Evolutionary conservation across 2,888 invertebrate genomes (phyloP), one percentile per base, ranked within the genome.

Genomic region (Apodemia hepburni): DNA sequence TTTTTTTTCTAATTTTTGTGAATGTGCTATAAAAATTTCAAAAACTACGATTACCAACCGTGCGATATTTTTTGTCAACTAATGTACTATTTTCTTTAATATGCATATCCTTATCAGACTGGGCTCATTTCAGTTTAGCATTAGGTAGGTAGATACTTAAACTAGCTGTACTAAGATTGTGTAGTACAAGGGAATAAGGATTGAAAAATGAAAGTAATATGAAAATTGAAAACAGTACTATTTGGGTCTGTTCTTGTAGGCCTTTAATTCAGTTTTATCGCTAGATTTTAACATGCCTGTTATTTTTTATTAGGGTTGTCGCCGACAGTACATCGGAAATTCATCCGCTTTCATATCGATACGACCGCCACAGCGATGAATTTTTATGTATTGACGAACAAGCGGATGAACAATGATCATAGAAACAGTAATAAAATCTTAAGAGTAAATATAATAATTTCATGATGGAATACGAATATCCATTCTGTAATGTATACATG

Each of bases 301-400:
- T 47, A 47, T 47, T 47, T 47, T 47, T 47, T 47, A 47, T 47
- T 47, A 47, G 47, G 5, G 17, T 47, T 47, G 17, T 47, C 47
- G 47, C 17, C 6, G n/a, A 47, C 47, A n/a, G 47, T 47, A 8
- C 8, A n/a, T 2, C n/a, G 47, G 6, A 17, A 17, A 47, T 17
- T 47, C 8, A 7, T 45, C 45, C 45, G 45, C n/a, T 12, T 45
- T 45, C 15, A 45, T n/a, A 45, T 45, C 7, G 15, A 7, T n/a
- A 45, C n/a, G n/a, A 45, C n/a, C n/a, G n/a, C n/a, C n/a, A n/a
- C n/a, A 45, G 45, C 11, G n/a, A 45, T 45, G 15, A 45, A 45
- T 45, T 45, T 45, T n/a, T n/a, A 45, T 45, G n/a, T n/a, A 45
- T 38, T 45, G 5, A 45, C 45, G 6, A 45, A 45, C n/a, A n/a